A percentile compares a stretch with the other conserved stretches of the same genome.
phyloP scores from a whole-genome alignment of 2,888 invertebrate species.

The Diplolepis rosae region DNA sequence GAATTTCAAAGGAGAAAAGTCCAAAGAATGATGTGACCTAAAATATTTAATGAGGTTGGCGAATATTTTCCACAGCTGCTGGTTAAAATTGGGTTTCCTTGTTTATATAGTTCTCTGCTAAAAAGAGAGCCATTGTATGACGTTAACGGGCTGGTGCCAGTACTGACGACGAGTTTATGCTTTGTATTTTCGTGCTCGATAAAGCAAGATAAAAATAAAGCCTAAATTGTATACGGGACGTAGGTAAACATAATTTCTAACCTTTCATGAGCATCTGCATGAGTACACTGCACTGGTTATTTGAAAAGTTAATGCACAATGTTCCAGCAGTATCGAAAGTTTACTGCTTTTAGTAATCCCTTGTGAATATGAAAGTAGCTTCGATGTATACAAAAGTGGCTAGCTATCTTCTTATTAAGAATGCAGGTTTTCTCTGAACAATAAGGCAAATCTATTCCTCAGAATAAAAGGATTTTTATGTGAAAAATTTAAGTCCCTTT shows the following conservation, averaged over 20 bases:
- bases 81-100: not conserved
- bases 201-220: constrained; percentile 8
- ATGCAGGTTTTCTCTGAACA: not conserved
- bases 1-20: no score
- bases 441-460: not conserved
- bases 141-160: not conserved
- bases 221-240: not conserved
- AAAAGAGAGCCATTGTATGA: not conserved
- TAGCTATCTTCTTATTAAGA: constrained; percentile 32
- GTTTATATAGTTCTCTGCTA: not conserved
- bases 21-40: not conserved
- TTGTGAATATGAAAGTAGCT: constrained; percentile 51
- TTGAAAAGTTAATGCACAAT: not conserved
- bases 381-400: constrained; percentile 42
- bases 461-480: not conserved
- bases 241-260: not conserved
- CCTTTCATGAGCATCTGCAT: not conserved
- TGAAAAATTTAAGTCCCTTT: no score
- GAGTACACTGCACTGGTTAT: not conserved
- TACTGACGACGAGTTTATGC: not conserved
- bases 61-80: not conserved
- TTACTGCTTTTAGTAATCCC: constrained; percentile 56
- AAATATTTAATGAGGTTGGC: not conserved
- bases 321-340: constrained; percentile 41
- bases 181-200: constrained; percentile 24